Conservation (phyloP, 2,113 vertebrate genomes). For the Naja naja region DNA sequence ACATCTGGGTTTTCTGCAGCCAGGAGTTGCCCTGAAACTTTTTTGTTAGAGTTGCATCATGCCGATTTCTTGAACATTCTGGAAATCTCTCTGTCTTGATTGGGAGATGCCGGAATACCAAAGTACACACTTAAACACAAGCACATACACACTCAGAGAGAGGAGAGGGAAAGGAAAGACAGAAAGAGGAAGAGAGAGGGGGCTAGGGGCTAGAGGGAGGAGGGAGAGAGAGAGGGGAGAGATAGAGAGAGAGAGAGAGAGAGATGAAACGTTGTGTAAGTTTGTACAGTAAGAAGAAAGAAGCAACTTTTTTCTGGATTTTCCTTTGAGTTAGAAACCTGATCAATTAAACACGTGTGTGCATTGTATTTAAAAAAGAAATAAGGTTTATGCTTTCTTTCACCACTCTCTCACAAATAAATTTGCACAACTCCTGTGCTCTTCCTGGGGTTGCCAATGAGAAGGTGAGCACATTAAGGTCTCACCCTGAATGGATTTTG, state of each 20-base stretch:
- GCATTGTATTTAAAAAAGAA: neutral
- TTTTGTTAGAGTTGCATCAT: neutral
- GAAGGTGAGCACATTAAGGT: neutral
- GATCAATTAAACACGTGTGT: neutral
- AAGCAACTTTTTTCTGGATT: neutral
- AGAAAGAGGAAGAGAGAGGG: neutral
- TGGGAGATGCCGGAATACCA: neutral
- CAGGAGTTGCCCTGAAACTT: neutral
- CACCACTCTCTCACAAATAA: neutral
- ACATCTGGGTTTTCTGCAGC: neutral
- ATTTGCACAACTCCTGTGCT: neutral
- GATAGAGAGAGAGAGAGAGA: rapidly evolving
- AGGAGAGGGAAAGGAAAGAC: no score
- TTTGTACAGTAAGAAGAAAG: neutral
- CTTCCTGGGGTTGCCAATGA: neutral
- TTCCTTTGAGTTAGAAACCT: neutral
- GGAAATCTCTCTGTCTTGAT: neutral
- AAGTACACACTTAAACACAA: neutral
- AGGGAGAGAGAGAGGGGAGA: rapidly evolving
- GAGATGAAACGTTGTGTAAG: neutral
- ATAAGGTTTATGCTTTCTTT: neutral
- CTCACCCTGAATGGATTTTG: neutral
- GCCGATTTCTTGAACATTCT: neutral
- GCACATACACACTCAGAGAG: neutral
- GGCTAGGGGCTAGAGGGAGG: no score